Conservation (phyloP, 2,888 invertebrate species). For the Polydrusus pterygomalis region DNA sequence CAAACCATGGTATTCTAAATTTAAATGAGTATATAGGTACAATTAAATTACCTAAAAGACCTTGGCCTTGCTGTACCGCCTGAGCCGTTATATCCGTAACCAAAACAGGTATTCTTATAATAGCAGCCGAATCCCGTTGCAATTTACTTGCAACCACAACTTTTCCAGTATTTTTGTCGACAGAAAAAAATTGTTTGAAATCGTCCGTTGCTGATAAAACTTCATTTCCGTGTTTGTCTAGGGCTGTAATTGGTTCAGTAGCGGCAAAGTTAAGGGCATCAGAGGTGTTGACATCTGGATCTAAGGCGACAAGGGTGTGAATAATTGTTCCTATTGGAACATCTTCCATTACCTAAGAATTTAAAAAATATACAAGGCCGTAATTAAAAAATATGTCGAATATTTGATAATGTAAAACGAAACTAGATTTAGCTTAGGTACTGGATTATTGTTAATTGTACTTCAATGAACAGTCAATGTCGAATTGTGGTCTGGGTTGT, state of each 20-base stretch:
- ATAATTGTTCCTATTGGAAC: constrained; percentile 82
- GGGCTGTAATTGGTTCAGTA: constrained; percentile 83
- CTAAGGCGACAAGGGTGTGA: constrained; percentile 82
- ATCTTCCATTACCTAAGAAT: constrained; percentile 83
- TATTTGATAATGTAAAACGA: too few species aligned
- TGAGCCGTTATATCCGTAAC: constrained; percentile 90
- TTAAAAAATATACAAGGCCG: too few species aligned
- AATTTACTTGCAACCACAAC: constrained; percentile 80
- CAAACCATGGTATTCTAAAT: too few species aligned
- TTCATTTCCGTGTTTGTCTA: constrained; percentile 88
- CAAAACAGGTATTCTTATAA: constrained; percentile 84
- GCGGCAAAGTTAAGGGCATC: constrained; percentile 81
- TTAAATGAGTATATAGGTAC: too few species aligned
- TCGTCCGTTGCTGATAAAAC: constrained; percentile 71
- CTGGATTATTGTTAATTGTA: too few species aligned
- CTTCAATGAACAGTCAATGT: too few species aligned
- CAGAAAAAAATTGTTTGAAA: constrained; percentile 79
- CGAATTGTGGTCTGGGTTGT: too few species aligned
- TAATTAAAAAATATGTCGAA: too few species aligned
- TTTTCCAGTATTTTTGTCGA: constrained; percentile 77
- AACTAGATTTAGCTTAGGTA: too few species aligned
- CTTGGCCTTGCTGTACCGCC: constrained; percentile 78
- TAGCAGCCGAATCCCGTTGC: constrained; percentile 81
- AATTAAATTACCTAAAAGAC: constrained; percentile 43
- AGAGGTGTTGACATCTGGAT: constrained; percentile 84